Percentiles rank a stretch among this genome's conserved stretches.
phyloP scores from a whole-genome alignment of 2,888 invertebrate genomes.

The Zygothrica quintamaculata region DNA sequence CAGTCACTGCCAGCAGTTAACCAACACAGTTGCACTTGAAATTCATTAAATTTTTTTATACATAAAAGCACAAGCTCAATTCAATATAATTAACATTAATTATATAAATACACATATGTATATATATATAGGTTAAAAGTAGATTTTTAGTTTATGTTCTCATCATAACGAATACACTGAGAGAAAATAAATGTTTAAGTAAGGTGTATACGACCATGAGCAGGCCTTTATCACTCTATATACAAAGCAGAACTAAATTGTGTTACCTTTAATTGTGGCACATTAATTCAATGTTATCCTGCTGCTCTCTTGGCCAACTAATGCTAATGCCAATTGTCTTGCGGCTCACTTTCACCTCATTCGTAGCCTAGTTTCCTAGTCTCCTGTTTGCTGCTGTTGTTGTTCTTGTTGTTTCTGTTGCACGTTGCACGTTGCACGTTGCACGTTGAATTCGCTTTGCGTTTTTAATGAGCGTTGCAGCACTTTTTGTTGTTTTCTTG shows the following conservation, averaged over 20 bases:
- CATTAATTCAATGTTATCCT: not conserved
- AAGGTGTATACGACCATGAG: no score
- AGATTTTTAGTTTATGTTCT: no score
- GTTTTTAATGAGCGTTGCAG: slow-evolving; percentile 31
- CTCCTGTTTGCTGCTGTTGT: slow-evolving; percentile 6
- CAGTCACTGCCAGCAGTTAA: slow-evolving; percentile 1
- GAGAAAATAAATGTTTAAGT: no score
- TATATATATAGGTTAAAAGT: no score
- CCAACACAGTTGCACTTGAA: slow-evolving; percentile 24
- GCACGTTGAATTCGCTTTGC: slow-evolving; percentile 29
- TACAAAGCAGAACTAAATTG: no score
- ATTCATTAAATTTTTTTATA: no score
- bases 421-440: slow-evolving; percentile 24
- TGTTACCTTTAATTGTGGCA: not conserved
- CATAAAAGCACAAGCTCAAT: no score
- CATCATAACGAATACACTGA: no score
- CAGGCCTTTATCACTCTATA: no score
- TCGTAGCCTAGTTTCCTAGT: slow-evolving; percentile 42
- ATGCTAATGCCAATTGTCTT: slow-evolving; percentile 32
- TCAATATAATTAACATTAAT: no score
- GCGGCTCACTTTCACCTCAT: slow-evolving; percentile 41
- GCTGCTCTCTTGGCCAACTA: slow-evolving; percentile 5
- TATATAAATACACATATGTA: no score
- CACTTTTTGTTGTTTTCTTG: slow-evolving; percentile 11
- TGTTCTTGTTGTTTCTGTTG: slow-evolving; percentile 7